Base-by-base conservation (phyloP, 1,140 invertebrate genomes). In the Procambarus clarkii region DNA sequence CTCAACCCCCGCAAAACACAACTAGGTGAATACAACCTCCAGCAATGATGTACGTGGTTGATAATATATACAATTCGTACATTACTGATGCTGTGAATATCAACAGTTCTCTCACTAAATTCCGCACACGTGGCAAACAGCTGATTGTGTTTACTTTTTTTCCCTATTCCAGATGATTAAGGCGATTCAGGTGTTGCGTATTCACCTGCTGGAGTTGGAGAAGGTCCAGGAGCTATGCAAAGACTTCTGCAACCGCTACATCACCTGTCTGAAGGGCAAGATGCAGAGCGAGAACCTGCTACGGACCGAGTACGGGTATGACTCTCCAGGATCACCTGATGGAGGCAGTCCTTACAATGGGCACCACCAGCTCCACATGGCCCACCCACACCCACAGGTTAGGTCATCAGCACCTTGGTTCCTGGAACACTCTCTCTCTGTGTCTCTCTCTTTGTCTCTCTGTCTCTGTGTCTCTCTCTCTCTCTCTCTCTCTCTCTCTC, bases 221-320 rank as follows among this genome's bases (percentile, higher is more conserved):
- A 98, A 99, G 95, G 98, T 99, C 50, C 98, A 99, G 95, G 98
- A 99, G 95, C 94, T 99, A 92, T 99, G 98, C 95, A 98, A 98
- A 94, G 98, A 99, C 95, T 99, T 99, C 95, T 99, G 98, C 95
- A 98, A 98, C 94, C 96, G 98, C 77, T 99, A 99, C 95, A 99
- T 99, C 92, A 98, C 97, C 87, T 98, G 98, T 94, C 95, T 99
- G 91, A 99, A 99, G 95, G 97, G 98, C 45, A 99, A 99, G 95
- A 99, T 99, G 98, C 98, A 98, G 94, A 98, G 98, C 94, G 98
- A 99, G 94, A 98, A 98, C 94, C 95, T 98, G 64, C 94, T 98
- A 69, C 95, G 97, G 86, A 97, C 97, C 91, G 97, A 98, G 95
- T 96, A 96, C 91, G 94, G 94, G 9, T 95, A 95, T 86, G 94